Evolutionary conservation across 2,888 invertebrate genomes (phyloP).

Genomic region (Ptychoptera contaminata): DNA sequence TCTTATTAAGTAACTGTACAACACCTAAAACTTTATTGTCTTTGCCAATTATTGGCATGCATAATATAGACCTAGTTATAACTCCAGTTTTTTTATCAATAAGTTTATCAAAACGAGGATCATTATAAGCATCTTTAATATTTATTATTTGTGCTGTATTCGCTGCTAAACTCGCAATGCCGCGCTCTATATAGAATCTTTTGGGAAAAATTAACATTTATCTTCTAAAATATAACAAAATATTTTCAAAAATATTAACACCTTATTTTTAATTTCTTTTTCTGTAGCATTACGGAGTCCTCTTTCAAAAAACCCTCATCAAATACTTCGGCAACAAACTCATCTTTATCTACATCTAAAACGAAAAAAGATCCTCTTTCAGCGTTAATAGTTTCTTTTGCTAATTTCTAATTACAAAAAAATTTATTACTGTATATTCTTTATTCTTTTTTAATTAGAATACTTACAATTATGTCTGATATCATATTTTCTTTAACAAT

Average conservation of each 20-base stretch:
- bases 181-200: not conserved
- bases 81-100: conserved; percentile 38
- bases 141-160: not conserved
- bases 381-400: not conserved
- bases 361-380: not conserved
- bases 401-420: not conserved
- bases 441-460: not conserved
- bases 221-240: not conserved
- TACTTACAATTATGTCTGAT: not conserved
- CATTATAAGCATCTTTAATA: conserved; percentile 37
- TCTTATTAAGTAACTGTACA: conserved; percentile 42
- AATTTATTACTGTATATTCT: too few species aligned
- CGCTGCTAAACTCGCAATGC: not conserved
- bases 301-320: not conserved
- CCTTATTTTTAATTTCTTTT: not conserved
- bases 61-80: conserved; percentile 38
- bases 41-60: conserved; percentile 37
- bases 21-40: conserved; percentile 35
- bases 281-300: not conserved
- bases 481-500: not conserved
- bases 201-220: too few species aligned
- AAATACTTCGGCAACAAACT: not conserved
- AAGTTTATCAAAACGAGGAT: conserved; percentile 36
- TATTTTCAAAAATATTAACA: not conserved
- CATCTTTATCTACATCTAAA: not conserved